Conservation (phyloP, 2,888 invertebrate species). For the Drosophila parthenogenetica region DNA sequence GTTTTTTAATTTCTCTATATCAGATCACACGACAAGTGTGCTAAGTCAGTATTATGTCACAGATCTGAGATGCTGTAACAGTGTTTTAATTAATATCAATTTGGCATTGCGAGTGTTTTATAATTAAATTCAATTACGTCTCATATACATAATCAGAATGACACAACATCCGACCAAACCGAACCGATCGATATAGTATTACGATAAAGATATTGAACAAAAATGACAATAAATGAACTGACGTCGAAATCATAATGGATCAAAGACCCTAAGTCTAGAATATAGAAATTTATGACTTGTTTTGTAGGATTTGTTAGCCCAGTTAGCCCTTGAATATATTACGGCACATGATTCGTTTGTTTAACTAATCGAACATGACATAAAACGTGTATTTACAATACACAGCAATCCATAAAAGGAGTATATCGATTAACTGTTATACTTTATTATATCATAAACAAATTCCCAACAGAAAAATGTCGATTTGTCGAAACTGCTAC, state of each 20-base stretch:
- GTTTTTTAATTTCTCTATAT: not conserved
- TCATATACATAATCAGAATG: slow-evolving; percentile 52
- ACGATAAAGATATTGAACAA: slow-evolving; percentile 25
- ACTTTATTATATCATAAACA: not conserved
- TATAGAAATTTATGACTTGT: slow-evolving; percentile 20
- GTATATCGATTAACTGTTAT: slow-evolving; percentile 4
- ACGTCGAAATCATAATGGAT: slow-evolving; percentile 48
- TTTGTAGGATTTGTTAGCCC: slow-evolving; percentile 14
- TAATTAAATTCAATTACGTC: slow-evolving; percentile 70
- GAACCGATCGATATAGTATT: slow-evolving; percentile 41
- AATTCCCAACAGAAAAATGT: slow-evolving; percentile 4
- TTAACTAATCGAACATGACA: slow-evolving; percentile 36
- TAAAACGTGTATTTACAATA: slow-evolving; percentile 37
- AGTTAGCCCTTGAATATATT: slow-evolving; percentile 17
- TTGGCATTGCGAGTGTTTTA: slow-evolving; percentile 38
- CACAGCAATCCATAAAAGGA: slow-evolving; percentile 10
- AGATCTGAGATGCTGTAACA: slow-evolving; percentile 10
- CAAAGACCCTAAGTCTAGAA: slow-evolving; percentile 10
- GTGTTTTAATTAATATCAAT: slow-evolving; percentile 61
- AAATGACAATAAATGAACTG: slow-evolving; percentile 17
- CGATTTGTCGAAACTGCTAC: not conserved
- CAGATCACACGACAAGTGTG: slow-evolving; percentile 34
- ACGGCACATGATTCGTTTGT: slow-evolving; percentile 13
- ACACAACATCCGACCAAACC: slow-evolving; percentile 13
- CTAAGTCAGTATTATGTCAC: slow-evolving; percentile 50